Conservation (phyloP, 2,888 invertebrate species). For the Drosophila subsilvestris region DNA sequence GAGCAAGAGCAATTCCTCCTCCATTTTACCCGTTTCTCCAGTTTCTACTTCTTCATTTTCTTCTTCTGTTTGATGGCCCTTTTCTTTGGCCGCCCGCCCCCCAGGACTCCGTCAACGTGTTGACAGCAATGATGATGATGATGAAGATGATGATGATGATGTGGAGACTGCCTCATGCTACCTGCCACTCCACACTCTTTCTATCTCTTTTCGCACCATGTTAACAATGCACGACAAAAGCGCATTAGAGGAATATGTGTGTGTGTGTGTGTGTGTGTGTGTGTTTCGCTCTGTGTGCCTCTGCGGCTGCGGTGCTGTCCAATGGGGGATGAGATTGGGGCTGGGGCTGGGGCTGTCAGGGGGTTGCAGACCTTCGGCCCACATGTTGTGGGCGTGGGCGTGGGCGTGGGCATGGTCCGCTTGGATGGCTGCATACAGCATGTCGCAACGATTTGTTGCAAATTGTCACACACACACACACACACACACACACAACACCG, state of each 20-base stretch:
- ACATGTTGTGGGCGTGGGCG: slow-evolving; percentile 43
- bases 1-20: slow-evolving; percentile 1
- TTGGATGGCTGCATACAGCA: slow-evolving; percentile 61
- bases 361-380: slow-evolving; percentile 17
- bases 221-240: slow-evolving; percentile 73
- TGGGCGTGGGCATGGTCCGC: slow-evolving; percentile 53
- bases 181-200: background rate
- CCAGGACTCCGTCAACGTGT: slow-evolving; percentile 58
- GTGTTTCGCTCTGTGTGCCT: background rate
- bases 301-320: slow-evolving; percentile 46
- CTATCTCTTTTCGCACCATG: slow-evolving; percentile 33
- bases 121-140: slow-evolving; percentile 70
- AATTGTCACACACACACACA: slow-evolving; percentile 53
- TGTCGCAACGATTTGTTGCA: slow-evolving; percentile 73
- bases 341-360: background rate
- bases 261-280: slow-evolving; percentile 9
- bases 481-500: slow-evolving; percentile 9
- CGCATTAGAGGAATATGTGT: slow-evolving; percentile 61
- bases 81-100: slow-evolving; percentile 35
- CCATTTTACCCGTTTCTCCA: slow-evolving; percentile 20
- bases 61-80: background rate
- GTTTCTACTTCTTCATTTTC: background rate
- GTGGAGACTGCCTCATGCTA: slow-evolving; percentile 5
- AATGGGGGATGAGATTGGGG: too few relatives aligned
- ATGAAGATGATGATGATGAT: slow-evolving; percentile 41